Base-by-base conservation (phyloP, 2,113 vertebrate species). In the Coryphaenoides rupestris region DNA sequence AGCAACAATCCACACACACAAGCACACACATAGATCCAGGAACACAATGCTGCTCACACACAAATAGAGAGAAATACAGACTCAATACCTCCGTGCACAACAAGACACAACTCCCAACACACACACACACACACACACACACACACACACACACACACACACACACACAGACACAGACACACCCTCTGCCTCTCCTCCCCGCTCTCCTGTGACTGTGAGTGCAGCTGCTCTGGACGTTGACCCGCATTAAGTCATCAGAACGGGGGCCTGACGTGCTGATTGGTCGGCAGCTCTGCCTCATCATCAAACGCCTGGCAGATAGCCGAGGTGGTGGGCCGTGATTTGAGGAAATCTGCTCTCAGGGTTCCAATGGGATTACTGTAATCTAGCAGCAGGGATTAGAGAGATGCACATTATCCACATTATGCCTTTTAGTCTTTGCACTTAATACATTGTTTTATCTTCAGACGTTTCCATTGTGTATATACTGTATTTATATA, bases 171-270 rank as follows among this genome's bases (percentile, higher is more conserved):
- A 19, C 52, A 54, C 23, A 23, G 33, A 60, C 45, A 7, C 21
- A 62, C 40, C 57, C 46, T 57, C 52, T 3, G 14, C 47, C 2
- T 4, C 47, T 63, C 23, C 69, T 73, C 60, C 66, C 69, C 33
- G 61, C 46, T n/a, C 60, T n/a, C 65, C 54, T 49, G 56, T 62
- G 66, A 77, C 71, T 74, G 72, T 76, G 62, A 54, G 69, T 78
- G 77, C 81, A 81, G 73, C 84, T 87, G 76, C 66, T 84, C 77
- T 83, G 69, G 64, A 75, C 83, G 74, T 66, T 88, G 85, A 88
- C 86, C 82, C 81, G 85, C 78, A 86, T 88, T 85, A 87, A 88
- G 84, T 85, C 86, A 79, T 89, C 74, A 83, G 75, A 81, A 84
- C 76, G 58, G 75, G 81, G 75, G 81, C 68, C 72, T 77, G 84